These are phyloP conservation scores for Esox masquinongy DNA, from an alignment of 2,797 vertebrate genomes.

Conservation along the genomic window DNA sequence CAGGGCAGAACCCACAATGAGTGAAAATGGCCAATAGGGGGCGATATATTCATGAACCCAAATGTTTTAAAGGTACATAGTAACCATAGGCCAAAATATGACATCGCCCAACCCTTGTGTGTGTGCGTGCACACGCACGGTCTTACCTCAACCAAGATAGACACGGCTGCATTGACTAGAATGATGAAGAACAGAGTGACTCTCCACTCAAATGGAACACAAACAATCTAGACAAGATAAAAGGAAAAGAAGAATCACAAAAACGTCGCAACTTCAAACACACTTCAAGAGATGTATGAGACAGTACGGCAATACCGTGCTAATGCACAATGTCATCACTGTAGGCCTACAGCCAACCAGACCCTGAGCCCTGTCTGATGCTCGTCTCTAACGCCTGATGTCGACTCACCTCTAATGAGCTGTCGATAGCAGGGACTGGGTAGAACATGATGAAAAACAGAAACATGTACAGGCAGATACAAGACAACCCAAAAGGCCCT, in stretches of 20 bases:
- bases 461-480: slow-evolving; percentile 81
- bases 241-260: not conserved
- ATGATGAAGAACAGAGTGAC: slow-evolving; percentile 81
- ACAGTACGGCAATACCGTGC: not conserved
- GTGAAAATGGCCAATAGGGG: no score
- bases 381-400: not conserved
- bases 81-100: no score
- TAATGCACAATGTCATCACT: not conserved
- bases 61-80: no score
- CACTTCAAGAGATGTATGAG: not conserved
- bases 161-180: slow-evolving; percentile 80
- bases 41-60: no score
- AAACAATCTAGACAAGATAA: slow-evolving; percentile 80
- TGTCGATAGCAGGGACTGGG: slow-evolving; percentile 77
- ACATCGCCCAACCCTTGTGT: no score
- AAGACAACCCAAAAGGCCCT: slow-evolving; percentile 87
- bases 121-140: slow-evolving; percentile 15
- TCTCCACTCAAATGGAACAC: slow-evolving; percentile 89
- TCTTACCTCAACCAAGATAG: slow-evolving; percentile 89
- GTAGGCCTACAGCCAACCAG: not conserved
- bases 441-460: slow-evolving; percentile 89
- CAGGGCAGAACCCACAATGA: no score
- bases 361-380: not conserved
- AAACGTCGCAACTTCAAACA: no score
- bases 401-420: slow-evolving; percentile 83